Conservation (phyloP, 2,797 vertebrate species). For the Neosilurus mollespiculum region DNA sequence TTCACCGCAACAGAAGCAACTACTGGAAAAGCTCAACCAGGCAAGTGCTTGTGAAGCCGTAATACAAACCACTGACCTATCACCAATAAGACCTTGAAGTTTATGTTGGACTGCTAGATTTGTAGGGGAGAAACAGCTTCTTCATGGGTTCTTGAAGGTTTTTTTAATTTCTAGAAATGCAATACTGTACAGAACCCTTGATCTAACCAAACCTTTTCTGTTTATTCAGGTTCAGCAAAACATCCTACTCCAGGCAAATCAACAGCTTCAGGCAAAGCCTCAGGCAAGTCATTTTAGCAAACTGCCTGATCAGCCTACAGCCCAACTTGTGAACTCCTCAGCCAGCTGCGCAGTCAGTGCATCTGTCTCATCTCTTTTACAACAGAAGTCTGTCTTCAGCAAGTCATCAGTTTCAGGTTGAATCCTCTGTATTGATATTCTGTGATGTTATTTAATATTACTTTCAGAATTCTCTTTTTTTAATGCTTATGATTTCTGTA, state of each 20-base stretch:
- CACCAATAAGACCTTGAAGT: neutral
- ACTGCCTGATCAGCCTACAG: conserved; percentile 73
- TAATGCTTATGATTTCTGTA: conserved; percentile 13
- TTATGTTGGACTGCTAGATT: neutral
- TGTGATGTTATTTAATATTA: neutral
- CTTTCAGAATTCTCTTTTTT: neutral
- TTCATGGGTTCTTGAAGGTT: neutral
- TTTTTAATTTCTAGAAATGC: neutral
- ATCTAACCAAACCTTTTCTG: neutral
- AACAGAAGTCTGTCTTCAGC: conserved; percentile 77
- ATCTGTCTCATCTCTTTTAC: conserved; percentile 72
- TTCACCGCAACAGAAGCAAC: conserved; percentile 81
- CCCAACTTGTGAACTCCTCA: conserved; percentile 66
- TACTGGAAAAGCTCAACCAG: conserved; percentile 90
- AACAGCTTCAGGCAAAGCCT: conserved; percentile 61
- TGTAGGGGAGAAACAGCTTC: too few species aligned
- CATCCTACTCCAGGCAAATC: conserved; percentile 84
- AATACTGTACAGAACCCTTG: neutral
- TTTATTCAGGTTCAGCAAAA: conserved; percentile 80
- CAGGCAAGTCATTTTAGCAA: conserved; percentile 76
- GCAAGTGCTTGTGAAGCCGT: conserved; percentile 61
- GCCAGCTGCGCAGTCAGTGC: conserved; percentile 58
- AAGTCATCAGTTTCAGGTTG: conserved; percentile 76
- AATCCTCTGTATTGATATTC: neutral
- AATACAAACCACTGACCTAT: neutral